Evolutionary conservation across 1,140 invertebrate species (phyloP), one percentile per base, ranked within the genome.

Genomic region (Drosophila malerkotliana): DNA sequence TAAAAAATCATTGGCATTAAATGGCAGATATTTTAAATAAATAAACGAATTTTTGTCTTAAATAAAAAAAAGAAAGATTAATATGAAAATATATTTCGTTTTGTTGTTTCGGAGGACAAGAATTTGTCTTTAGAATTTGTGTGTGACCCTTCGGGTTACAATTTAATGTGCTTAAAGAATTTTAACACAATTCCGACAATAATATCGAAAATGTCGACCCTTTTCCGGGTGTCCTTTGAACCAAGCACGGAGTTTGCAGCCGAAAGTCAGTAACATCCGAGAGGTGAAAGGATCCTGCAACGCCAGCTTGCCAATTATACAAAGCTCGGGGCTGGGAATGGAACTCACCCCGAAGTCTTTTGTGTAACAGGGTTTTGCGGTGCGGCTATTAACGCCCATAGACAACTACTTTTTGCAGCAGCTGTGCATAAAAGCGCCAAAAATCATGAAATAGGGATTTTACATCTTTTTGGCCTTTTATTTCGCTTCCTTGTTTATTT

Each of bases 111-210:
- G 10, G 21, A 1, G 37, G 4, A 37, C 8, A 30, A 61, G 67
- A 68, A 47, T 52, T 30, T 30, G 34, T 10, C 24, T 18, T 28
- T 37, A 30, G 63, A 68, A 68, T 69, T 63, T 69, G 48, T 47
- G n/a, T 24, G 41, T 45, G n/a, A 57, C 44, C 53, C 14, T 58
- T 67, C 48, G 53, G 26, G 10, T 45, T 60, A 58, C 63, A 68
- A 78, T 81, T 87, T 62, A 67, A 75, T 87, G 56, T 48, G 68
- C 66, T 87, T 81, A 67, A 85, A 59, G 82, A 67, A 81, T 87
- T 87, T 71, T 68, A 52, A 80, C 81, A 85, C 77, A 77, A 79
- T 84, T 83, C 57, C 48, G 61, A 71, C 51, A 77, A 81, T 77
- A 59, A 71, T 66, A 76, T 77, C 62, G 59, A 55, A 64, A 52